Conservation (phyloP, 2,797 vertebrate genomes). For the Trematomus bernacchii region DNA sequence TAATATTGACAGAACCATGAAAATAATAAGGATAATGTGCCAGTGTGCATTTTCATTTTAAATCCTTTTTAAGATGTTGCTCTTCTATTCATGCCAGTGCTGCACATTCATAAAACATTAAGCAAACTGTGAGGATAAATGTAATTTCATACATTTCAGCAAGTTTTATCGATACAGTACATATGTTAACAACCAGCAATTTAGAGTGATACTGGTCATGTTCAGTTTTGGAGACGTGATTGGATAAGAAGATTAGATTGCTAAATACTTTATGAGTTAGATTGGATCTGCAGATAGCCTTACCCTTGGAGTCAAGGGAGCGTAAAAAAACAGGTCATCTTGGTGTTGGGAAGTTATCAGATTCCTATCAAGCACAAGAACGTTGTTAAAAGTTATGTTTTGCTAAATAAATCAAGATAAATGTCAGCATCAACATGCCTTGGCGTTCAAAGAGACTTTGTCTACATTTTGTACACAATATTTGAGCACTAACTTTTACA, state of each 20-base stretch:
- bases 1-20: constrained; percentile 1
- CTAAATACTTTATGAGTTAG: constrained; percentile 56
- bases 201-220: constrained; percentile 14
- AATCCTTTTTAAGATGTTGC: not conserved
- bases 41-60: not conserved
- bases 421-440: not conserved
- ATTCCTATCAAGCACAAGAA: constrained; percentile 27
- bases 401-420: constrained; percentile 12
- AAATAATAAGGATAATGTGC: not conserved
- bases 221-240: constrained; percentile 53
- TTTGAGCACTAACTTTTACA: not conserved
- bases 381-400: not conserved
- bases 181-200: constrained; percentile 42
- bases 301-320: constrained; percentile 57
- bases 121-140: not conserved
- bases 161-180: constrained; percentile 16
- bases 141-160: not conserved
- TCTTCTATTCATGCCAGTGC: not conserved
- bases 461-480: not conserved
- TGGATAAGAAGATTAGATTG: constrained; percentile 56
- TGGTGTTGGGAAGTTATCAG: constrained; percentile 35
- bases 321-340: constrained; percentile 35
- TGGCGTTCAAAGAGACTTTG: too few species aligned
- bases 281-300: constrained; percentile 53
- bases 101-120: not conserved